Evolutionary conservation across 2,888 invertebrate genomes (phyloP).

Genomic region (Lasioglossum villosulum): DNA sequence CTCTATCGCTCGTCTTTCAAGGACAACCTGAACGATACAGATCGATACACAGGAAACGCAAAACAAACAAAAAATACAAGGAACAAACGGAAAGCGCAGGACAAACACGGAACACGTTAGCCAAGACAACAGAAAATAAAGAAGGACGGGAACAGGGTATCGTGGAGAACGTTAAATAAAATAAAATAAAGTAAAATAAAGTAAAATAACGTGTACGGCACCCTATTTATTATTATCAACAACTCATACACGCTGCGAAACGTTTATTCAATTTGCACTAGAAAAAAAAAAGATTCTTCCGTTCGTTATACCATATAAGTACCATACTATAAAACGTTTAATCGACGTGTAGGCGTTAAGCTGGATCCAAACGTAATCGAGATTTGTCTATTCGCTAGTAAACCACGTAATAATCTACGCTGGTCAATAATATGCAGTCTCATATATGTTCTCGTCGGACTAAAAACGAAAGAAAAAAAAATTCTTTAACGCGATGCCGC

Average conservation of each 20-base stretch:
- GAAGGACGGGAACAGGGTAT: constrained; percentile 19
- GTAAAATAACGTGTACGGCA: constrained; percentile 65
- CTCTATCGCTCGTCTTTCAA: neutral
- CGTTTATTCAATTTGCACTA: constrained; percentile 10
- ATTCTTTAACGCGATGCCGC: constrained; percentile 19
- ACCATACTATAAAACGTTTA: neutral
- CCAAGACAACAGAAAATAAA: constrained; percentile 12
- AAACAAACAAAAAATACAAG: neutral
- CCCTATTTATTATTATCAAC: constrained; percentile 66
- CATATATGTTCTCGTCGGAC: constrained; percentile 14
- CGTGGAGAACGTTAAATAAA: constrained; percentile 62
- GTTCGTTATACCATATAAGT: neutral
- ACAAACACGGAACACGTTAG: constrained; percentile 4
- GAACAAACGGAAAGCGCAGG: neutral
- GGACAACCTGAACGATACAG: neutral
- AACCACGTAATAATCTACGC: constrained; percentile 28
- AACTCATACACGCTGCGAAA: constrained; percentile 49
- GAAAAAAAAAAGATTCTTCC: neutral
- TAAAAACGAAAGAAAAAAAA: neutral
- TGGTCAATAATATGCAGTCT: constrained; percentile 46
- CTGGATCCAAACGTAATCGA: neutral
- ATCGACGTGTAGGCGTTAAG: neutral
- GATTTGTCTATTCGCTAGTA: neutral
- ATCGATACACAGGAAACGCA: constrained; percentile 8
- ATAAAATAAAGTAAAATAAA: constrained; percentile 56